phyloP scores from a whole-genome alignment of 2,888 invertebrate species.

The Hirtodrosophila alboralis region DNA sequence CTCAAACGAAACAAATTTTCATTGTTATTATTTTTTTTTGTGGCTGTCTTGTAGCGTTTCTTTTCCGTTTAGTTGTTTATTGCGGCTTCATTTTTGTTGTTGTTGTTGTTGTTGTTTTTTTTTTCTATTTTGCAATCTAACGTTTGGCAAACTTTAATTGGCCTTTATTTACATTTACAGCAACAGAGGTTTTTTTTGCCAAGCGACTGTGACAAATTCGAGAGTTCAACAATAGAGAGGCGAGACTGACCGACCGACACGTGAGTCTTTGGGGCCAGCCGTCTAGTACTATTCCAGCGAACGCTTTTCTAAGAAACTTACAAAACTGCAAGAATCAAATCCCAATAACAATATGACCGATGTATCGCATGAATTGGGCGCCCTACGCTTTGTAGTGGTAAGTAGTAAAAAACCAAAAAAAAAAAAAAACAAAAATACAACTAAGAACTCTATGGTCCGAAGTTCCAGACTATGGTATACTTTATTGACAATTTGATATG shows the following conservation, averaged over 20 bases:
- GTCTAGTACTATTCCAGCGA: constrained; percentile 31
- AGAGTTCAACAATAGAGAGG: constrained; percentile 33
- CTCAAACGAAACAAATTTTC: constrained; percentile 69
- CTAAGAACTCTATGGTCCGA: constrained; percentile 2
- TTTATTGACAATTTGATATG: no score
- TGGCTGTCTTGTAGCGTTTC: constrained; percentile 43
- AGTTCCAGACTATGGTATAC: no score
- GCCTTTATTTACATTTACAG: constrained; percentile 49
- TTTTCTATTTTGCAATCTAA: constrained; percentile 23
- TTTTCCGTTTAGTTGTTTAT: constrained; percentile 53
- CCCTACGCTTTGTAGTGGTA: constrained; percentile 84
- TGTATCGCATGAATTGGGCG: constrained; percentile 83
- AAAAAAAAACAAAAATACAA: neutral
- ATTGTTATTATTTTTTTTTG: constrained; percentile 63
- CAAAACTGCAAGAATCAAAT: constrained; percentile 44
- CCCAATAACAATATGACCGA: constrained; percentile 79
- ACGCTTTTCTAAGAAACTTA: constrained; percentile 26
- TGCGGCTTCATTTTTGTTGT: constrained; percentile 16
- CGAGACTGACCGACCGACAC: constrained; percentile 24
- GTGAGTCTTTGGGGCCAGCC: constrained; percentile 19
- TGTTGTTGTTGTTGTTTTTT: no score
- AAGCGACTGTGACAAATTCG: constrained; percentile 12
- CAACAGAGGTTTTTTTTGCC: constrained; percentile 15
- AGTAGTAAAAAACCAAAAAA: constrained; percentile 52
- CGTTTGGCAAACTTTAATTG: constrained; percentile 55